Evolutionary conservation across 2,113 vertebrate species (phyloP), one percentile per base, ranked within the genome.

Genomic region (Oenanthe oenanthe): DNA sequence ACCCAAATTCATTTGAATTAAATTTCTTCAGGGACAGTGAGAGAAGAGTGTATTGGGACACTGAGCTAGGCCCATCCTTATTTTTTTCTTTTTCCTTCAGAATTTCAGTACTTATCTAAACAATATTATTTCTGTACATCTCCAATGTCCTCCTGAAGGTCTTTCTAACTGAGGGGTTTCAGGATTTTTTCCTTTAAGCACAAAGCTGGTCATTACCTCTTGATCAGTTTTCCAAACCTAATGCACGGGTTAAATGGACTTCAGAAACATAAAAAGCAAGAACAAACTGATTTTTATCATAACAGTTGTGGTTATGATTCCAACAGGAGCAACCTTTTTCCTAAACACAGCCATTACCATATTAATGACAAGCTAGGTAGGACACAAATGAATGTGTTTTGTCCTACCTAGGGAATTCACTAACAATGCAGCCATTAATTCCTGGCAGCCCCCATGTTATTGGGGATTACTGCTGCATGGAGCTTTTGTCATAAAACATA

Each of bases 401-500:
- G 57, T 92, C 34, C 45, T 80, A 38, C 61, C 61, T 61, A 71
- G 38, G 42, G 57, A 79, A 94, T 90, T 95, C 89, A 68, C 29
- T 24, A 51, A 72, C 57, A 43, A 91, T 79, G 21, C 70, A 89
- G 78, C n/a, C 66, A 94, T 92, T 91, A 95, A 94, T 63, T 71
- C 51, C 86, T 95, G 82, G 56, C 88, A 93, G 92, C 6, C 5
- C 25, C 48, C 32, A 51, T 21, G 48, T 48, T 91, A 85, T 76
- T 87, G 19, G 95, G 82, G 61, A 76, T 89, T 91, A 90, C 45
- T 94, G 76, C 80, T 95, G 67, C 87, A 79, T 13, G 13, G 94
- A 92, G 89, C 61, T 97, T 95, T 76, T 95, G 40, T 92, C 68
- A 48, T 57, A 82, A 88, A 38, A 31, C 54, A 62, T 17, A 24